A percentile compares a stretch with the other conserved stretches of the same genome.
phyloP scores from a whole-genome alignment of 1,140 invertebrate genomes.

The Drosophila auraria region DNA sequence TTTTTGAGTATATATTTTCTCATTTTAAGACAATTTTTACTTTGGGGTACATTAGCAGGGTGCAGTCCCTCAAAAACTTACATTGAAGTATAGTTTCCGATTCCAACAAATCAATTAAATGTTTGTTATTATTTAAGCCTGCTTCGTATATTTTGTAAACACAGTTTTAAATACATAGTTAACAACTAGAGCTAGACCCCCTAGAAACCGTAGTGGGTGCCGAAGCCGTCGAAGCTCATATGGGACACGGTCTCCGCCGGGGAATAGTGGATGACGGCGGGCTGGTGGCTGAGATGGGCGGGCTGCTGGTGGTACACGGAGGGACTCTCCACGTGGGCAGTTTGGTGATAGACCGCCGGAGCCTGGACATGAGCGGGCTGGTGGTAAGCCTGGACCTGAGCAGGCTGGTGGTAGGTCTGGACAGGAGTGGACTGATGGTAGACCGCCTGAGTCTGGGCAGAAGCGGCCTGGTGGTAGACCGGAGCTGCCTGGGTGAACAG shows the following conservation, averaged over 20 bases:
- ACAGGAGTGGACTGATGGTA: constrained; percentile 58
- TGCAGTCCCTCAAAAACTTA: too few relatives aligned
- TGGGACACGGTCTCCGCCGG: constrained; percentile 86
- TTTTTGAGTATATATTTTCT: too few relatives aligned
- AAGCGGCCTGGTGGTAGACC: constrained; percentile 32
- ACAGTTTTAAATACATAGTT: constrained; percentile 8
- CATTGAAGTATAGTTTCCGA: too few relatives aligned
- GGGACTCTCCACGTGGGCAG: constrained; percentile 3
- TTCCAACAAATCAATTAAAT: too few relatives aligned
- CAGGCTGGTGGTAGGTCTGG: constrained; percentile 48
- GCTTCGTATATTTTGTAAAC: neutral
- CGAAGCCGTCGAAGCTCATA: constrained; percentile 86
- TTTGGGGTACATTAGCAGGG: too few relatives aligned
- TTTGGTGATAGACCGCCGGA: constrained; percentile 15
- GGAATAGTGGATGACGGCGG: constrained; percentile 85
- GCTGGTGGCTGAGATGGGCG: constrained; percentile 53
- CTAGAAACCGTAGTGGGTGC: constrained; percentile 86
- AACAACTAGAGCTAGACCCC: neutral
- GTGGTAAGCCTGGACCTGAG: constrained; percentile 23
- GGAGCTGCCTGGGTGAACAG: constrained; percentile 45
- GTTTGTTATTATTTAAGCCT: neutral
- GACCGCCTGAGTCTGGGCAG: constrained; percentile 25
- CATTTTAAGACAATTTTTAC: too few relatives aligned
- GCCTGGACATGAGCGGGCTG: constrained; percentile 23
- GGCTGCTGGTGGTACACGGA: constrained; percentile 31